Evolutionary conservation across 2,797 vertebrate genomes (phyloP), one percentile per base, ranked within the genome.

Genomic region (Gymnodraco acuticeps): DNA sequence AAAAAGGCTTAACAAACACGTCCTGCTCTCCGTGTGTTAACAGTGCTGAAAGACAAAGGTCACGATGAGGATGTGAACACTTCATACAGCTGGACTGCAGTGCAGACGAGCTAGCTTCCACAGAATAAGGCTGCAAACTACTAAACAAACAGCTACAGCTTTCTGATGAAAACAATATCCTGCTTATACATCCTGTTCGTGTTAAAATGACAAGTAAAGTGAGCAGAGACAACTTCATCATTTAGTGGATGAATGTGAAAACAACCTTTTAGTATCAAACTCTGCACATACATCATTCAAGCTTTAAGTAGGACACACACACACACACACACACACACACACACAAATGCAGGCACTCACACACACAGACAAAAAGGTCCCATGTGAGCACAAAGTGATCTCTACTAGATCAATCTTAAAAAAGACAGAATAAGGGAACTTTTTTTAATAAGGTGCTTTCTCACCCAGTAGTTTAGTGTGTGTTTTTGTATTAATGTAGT

Each of bases 31-130:
- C 45, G 71, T 73, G 70, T 73, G 70, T 63, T 19, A 2, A 38
- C 19, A 27, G 14, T 1, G 43, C n/a, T 47, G 50, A 51, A 47
- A 56, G 63, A 54, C 59, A 70, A 75, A 77, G 69, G 64, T 70
- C 59, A 58, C 11, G 48, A 38, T 0, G 4, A 53, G 17, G 51
- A n/a, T 16, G 8, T 42, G 1, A 43, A 19, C 16, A 10, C 12
- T 33, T 60, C 17, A 59, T 17, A 19, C 47, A 62, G 54, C 10
- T 69, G 50, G 43, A 72, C 20, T 38, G 33, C 33, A 38, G 33
- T 38, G 33, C 33, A 38, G 33, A 38, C 33, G 14, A 23, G 46
- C 14, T 54, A 45, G 15, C 42, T 53, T 38, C 33, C 33, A 38
- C 33, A 38, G 33, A 38, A 38, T 38, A 38, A 38, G 33, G 33